Evolutionary conservation across 2,113 vertebrate genomes (phyloP), one percentile per base, ranked within the genome.

Genomic region (Pagrus major): DNA sequence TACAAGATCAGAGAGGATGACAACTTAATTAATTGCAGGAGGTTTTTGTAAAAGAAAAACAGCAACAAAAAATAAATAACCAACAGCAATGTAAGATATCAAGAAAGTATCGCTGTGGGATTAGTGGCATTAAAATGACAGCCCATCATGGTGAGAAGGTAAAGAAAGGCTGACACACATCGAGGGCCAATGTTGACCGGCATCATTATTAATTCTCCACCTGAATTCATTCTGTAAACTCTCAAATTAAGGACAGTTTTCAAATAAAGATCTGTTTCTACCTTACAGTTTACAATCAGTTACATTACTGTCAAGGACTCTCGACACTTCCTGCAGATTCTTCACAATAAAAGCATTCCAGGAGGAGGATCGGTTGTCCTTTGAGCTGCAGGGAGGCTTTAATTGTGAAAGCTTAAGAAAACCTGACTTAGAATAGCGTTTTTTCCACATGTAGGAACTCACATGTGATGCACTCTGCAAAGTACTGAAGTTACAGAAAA

Each of bases 11-110:
- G 20, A 56, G 11, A 33, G 20, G 54, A 27, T 16, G 71, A 73
- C 63, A 61, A 16, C 18, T 44, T 68, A 35, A 71, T 64, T 44
- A 33, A 73, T 23, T 33, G 21, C 25, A 71, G 12, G 11, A n/a
- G 29, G 10, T 31, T 33, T 25, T 14, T 20, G 54, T n/a, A 25
- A 20, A 59, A 71, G 63, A 58, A 65, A n/a, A n/a, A n/a, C n/a
- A n/a, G n/a, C n/a, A n/a, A n/a, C n/a, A n/a, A n/a, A n/a, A n/a
- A n/a, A n/a, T n/a, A n/a, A 18, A 27, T 7, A 35, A 21, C 46
- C 54, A 15, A 42, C 15, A 42, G 25, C 18, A 41, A 25, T 8
- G 23, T 27, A 18, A 23, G 18, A 20, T 39, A 21, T 16, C 14
- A 39, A 10, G 5, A 21, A 52, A 12, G 23, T 27, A 4, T 2